phyloP scores from a whole-genome alignment of 2,888 invertebrate species.

The Polyommatus icarus region DNA sequence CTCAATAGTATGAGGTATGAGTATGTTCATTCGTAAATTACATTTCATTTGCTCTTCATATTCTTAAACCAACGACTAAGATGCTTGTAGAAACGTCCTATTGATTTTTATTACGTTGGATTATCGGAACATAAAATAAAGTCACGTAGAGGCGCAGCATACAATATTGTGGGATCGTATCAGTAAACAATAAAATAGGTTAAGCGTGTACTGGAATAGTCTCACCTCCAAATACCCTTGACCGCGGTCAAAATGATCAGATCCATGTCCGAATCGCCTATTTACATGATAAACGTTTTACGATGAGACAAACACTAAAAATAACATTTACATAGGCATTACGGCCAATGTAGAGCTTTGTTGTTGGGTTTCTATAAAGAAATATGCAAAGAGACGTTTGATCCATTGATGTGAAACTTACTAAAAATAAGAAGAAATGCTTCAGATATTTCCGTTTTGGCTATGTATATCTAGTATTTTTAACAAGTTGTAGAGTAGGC shows the following conservation, averaged over 20 bases:
- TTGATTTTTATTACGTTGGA: not conserved
- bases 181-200: conserved; percentile 2
- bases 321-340: not conserved
- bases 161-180: not conserved
- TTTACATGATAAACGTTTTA: conserved; percentile 21
- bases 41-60: no score
- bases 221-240: conserved; percentile 11
- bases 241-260: conserved; percentile 14
- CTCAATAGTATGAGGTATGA: no score
- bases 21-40: no score
- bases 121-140: conserved; percentile 2
- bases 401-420: not conserved
- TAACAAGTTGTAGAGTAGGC: no score
- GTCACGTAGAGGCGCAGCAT: not conserved
- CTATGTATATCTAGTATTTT: not conserved
- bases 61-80: not conserved
- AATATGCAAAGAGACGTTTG: not conserved
- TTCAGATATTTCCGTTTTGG: not conserved
- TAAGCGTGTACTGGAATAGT: not conserved
- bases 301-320: not conserved
- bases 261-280: conserved; percentile 7
- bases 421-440: not conserved
- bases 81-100: not conserved
- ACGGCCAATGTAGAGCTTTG: not conserved
- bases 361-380: not conserved